phyloP scores from a whole-genome alignment of 2,888 invertebrate species.

The Tenthredo livida region DNA sequence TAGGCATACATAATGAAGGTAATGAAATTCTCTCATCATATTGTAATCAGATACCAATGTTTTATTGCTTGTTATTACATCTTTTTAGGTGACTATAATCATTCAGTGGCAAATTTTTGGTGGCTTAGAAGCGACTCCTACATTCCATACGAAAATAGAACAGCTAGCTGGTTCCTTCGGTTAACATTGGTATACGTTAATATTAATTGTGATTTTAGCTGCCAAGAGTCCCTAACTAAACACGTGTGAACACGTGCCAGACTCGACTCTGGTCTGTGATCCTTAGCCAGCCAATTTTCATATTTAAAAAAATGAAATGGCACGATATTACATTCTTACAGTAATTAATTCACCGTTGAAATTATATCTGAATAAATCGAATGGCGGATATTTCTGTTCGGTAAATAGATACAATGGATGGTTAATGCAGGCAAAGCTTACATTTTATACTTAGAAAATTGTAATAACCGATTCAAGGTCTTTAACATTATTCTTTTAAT shows the following conservation, averaged over 20 bases:
- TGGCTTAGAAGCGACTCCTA: conserved; percentile 31
- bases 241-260: conserved; percentile 54
- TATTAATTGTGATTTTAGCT: conserved; percentile 65
- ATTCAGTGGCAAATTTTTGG: conserved; percentile 36
- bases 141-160: conserved; percentile 70
- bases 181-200: conserved; percentile 64
- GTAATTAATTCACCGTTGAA: no score
- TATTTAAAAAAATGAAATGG: conserved; percentile 17
- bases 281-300: conserved; percentile 47
- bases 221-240: conserved; percentile 64
- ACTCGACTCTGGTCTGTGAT: conserved; percentile 35
- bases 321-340: neutral
- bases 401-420: neutral
- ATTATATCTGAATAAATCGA: no score
- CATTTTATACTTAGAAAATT: conserved; percentile 23
- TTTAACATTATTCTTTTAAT: conserved; percentile 38
- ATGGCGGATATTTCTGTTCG: no score
- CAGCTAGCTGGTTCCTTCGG: conserved; percentile 64
- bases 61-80: conserved; percentile 17
- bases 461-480: conserved; percentile 40
- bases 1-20: neutral
- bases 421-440: neutral
- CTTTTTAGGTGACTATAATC: conserved; percentile 16
- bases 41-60: neutral
- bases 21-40: neutral